A percentile compares a stretch with the other conserved stretches of the same genome.
phyloP scores from a whole-genome alignment of 30 jellyfish, hydroid and myxozoan genomes.

The Hydra vulgaris region DNA sequence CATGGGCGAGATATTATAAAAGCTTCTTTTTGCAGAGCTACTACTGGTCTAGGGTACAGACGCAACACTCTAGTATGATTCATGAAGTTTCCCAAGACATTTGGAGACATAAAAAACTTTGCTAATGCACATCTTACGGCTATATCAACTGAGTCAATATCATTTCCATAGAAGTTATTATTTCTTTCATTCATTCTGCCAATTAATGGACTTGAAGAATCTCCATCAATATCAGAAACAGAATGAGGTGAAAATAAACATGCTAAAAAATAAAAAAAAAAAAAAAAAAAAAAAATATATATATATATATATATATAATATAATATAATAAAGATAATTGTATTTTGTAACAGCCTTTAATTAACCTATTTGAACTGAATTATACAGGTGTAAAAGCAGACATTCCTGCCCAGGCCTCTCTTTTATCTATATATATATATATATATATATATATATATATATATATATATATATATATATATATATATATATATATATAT shows the following conservation, averaged over 20 bases:
- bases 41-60: conserved; percentile 79
- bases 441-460: no score
- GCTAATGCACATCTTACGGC: conserved; percentile 81
- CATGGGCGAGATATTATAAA: conserved; percentile 53
- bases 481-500: no score
- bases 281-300: no score
- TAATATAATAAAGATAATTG: no score
- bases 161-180: conserved; percentile 67
- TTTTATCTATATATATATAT: no score
- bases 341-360: not conserved
- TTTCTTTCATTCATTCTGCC: conserved; percentile 32
- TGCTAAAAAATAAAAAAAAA: conserved; percentile 21
- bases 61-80: conserved; percentile 65
- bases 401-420: no score
- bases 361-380: no score
- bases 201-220: conserved; percentile 5
- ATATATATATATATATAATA: no score
- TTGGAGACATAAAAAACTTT: conserved; percentile 71
- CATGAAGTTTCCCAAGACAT: conserved; percentile 40
- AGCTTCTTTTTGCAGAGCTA: conserved; percentile 50
- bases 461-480: no score
- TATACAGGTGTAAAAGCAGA: no score
- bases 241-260: conserved; percentile 27
- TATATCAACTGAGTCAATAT: conserved; percentile 83
- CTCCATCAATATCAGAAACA: conserved; percentile 22